Percentiles rank a stretch among this genome's conserved stretches.
phyloP scores from a whole-genome alignment of 2,113 vertebrate species.

The Microcebus ravelobensis region DNA sequence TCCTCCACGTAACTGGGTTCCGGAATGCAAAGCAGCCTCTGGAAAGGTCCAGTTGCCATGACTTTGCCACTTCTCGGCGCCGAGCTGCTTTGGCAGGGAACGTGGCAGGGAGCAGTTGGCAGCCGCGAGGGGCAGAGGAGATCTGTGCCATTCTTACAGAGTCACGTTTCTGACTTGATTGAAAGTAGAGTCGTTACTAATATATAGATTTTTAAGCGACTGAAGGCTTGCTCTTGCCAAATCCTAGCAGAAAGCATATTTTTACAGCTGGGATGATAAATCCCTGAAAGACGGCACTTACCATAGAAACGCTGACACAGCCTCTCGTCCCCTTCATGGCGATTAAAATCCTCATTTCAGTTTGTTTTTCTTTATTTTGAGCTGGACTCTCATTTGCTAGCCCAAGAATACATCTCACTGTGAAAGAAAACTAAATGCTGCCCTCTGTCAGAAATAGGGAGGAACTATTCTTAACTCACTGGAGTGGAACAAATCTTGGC shows the following conservation, averaged over 20 bases:
- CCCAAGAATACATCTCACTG: background rate
- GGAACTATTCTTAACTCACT: slow-evolving; percentile 36
- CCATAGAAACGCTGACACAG: slow-evolving; percentile 63
- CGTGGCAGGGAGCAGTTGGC: background rate
- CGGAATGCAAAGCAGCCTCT: background rate
- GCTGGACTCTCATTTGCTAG: background rate
- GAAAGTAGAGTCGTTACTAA: slow-evolving; percentile 45
- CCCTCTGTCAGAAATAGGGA: slow-evolving; percentile 81
- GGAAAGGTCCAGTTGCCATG: background rate
- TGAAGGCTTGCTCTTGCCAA: background rate
- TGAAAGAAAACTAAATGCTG: slow-evolving; percentile 80
- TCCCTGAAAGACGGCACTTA: background rate
- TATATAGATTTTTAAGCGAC: slow-evolving; percentile 33
- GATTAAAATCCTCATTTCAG: slow-evolving; percentile 64
- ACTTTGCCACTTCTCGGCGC: background rate
- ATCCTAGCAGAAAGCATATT: slow-evolving; percentile 40
- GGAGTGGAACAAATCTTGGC: fast-evolving
- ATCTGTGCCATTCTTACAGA: background rate
- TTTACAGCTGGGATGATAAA: slow-evolving; percentile 50
- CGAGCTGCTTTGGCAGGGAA: background rate
- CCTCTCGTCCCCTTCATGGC: background rate
- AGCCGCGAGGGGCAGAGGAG: background rate
- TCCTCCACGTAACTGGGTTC: fast-evolving
- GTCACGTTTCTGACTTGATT: slow-evolving; percentile 4
- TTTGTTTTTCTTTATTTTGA: slow-evolving; percentile 68